Evolutionary conservation across 2,888 invertebrate species (phyloP).

Genomic region (Julus scandinavius): DNA sequence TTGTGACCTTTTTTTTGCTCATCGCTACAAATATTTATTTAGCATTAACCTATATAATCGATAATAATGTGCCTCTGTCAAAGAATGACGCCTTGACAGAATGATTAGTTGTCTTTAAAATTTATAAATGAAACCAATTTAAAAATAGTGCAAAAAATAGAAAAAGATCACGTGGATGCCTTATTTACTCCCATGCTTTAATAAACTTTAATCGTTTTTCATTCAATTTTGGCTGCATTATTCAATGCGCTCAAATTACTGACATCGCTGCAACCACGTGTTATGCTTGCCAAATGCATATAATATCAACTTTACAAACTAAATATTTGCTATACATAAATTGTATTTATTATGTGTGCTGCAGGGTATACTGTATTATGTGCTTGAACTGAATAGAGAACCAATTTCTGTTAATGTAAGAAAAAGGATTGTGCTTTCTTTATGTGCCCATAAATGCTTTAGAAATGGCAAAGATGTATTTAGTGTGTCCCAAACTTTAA

Average conservation of each 20-base stretch:
- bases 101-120: not conserved
- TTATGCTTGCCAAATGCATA: constrained; percentile 35
- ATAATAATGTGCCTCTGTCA: constrained; percentile 21
- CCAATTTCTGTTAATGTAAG: not conserved
- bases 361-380: constrained; percentile 16
- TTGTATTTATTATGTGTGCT: constrained; percentile 23
- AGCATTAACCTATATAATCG: not conserved
- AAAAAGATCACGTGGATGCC: constrained; percentile 27
- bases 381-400: constrained; percentile 39
- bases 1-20: constrained; percentile 23
- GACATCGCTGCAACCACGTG: constrained; percentile 15
- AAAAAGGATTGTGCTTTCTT: not conserved
- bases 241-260: not conserved
- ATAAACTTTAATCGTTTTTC: not conserved
- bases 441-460: not conserved
- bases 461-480: not conserved
- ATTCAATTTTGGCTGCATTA: not conserved
- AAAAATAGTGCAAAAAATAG: constrained; percentile 10
- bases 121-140: constrained; percentile 19
- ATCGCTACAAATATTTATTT: not conserved
- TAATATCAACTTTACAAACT: constrained; percentile 10
- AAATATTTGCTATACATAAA: constrained; percentile 11
- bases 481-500: no score
- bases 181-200: not conserved
- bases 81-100: not conserved